Base-by-base conservation (phyloP, 2,888 invertebrate genomes). In the Gymnoscelis rufifasciata region DNA sequence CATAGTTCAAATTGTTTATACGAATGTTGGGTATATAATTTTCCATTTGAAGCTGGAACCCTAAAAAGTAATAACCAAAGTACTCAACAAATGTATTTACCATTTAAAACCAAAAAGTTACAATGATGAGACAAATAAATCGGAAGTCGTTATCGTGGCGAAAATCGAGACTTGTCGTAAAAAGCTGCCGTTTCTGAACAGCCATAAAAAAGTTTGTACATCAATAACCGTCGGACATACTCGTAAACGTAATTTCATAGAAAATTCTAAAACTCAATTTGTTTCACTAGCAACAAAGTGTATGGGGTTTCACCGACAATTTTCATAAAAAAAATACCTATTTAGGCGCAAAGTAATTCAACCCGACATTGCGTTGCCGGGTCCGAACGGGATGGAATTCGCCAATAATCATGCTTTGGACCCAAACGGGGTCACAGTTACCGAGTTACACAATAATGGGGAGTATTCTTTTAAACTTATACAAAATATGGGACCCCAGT, bases 391-490 rank as follows among this genome's bases (percentile, higher is more conserved):
- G 49, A 47, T 42, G 52, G 50, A 52, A 52, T 57, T 43, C 47
- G 36, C 59, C 54, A 64, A 66, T 71, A 71, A 68, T 64, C 68
- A 71, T 57, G 65, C 64, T 52, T 51, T 55, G 55, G 56, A 51
- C 60, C 44, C 52, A 52, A 62, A 62, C 51, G 48, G 50, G 54
- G 56, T 44, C 64, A 54, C 59, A 66, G 54, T 70, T 68, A 52
- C 42, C 38, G 38, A 55, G 48, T 55, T 71, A 67, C 66, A 72
- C 67, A 73, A 70, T 64, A 74, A 76, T 73, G 59, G 69, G 59
- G 70, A 68, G 65, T 61, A 64, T 73, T 71, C 64, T 70, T 72
- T 68, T 54, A 68, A 73, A 74, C 63, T 74, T 72, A 65, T 74
- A 64, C 68, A 60, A 66, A 66, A 72, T 70, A 68, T 59, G 59